These are phyloP conservation scores for Cheilinus undulatus DNA, from an alignment of 2,113 vertebrate species.

Conservation along the genomic window DNA sequence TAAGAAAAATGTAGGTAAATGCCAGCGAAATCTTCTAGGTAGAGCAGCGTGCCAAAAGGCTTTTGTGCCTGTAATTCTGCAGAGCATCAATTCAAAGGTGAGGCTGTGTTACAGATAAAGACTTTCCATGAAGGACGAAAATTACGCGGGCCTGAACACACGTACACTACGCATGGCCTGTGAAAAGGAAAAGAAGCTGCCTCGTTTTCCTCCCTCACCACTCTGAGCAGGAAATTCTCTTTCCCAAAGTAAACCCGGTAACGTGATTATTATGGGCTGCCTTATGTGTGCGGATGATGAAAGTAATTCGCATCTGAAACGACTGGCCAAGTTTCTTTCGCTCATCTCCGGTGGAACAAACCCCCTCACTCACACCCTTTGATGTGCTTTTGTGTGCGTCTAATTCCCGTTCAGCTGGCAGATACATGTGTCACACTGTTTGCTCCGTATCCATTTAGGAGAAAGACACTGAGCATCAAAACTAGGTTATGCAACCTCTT, in stretches of 20 bases:
- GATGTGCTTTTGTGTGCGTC: constrained; percentile 78
- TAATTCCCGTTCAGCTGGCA: constrained; percentile 75
- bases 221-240: constrained; percentile 54
- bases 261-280: constrained; percentile 70
- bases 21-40: constrained; percentile 10
- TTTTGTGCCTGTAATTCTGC: constrained; percentile 18
- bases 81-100: constrained; percentile 39
- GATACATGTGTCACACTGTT: constrained; percentile 64
- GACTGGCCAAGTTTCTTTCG: constrained; percentile 67
- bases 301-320: constrained; percentile 75
- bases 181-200: constrained; percentile 43
- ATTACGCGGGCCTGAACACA: constrained; percentile 10
- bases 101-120: constrained; percentile 15
- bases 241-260: constrained; percentile 64
- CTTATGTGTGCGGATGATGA: constrained; percentile 69
- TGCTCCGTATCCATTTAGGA: constrained; percentile 58
- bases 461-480: constrained; percentile 47
- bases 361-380: constrained; percentile 73
- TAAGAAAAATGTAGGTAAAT: background rate
- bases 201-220: constrained; percentile 56
- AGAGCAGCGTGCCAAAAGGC: background rate
- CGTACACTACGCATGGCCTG: constrained; percentile 11
- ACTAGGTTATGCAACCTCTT: constrained; percentile 55
- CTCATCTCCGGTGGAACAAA: constrained; percentile 77
- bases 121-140: constrained; percentile 33